Base-by-base conservation (phyloP, 2,113 vertebrate species). In the Thalassoma bifasciatum region DNA sequence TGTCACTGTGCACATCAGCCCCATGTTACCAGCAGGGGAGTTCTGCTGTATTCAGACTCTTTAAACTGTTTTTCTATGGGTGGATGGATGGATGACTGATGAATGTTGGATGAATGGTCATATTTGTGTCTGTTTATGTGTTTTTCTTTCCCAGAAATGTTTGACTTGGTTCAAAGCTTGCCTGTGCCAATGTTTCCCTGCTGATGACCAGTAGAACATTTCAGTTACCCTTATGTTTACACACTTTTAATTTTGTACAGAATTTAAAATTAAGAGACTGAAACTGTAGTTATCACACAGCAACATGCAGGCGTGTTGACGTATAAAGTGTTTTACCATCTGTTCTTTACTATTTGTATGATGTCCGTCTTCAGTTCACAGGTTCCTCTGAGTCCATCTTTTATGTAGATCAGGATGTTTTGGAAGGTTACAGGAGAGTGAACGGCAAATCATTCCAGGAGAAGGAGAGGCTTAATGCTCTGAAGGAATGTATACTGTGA, bases 241-340 rank as follows among this genome's bases (percentile, higher is more conserved):
- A 85, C 40, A 44, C 85, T 86, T 74, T 86, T 83, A 82, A 76
- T 83, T 91, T 91, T 90, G 85, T 93, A 93, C 90, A 82, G 84
- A 79, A 77, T 83, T 86, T 17, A 71, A 60, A 65, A 52, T 22
- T 75, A 76, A 81, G 89, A 85, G 70, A 70, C 87, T 91, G 86
- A 83, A 77, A 72, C 70, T 78, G 69, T 72, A 84, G 81, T 74
- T 88, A 38, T 57, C 49, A 79, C 83, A 83, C 92, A 94, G 93
- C 94, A 95, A 95, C 95, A 94, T 96, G 95, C 95, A 94, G 95
- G 95, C 96, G 94, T 95, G 95, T 96, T 95, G 92, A 93, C 88
- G 84, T 81, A 75, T 21, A 5, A 59, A 21, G 46, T 37, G 24
- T 60, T 67, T 36, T 64, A 46, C 61, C 67, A 38, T 87, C 81